phyloP scores from a whole-genome alignment of 2,888 invertebrate species.

The Cybosia mesomella region DNA sequence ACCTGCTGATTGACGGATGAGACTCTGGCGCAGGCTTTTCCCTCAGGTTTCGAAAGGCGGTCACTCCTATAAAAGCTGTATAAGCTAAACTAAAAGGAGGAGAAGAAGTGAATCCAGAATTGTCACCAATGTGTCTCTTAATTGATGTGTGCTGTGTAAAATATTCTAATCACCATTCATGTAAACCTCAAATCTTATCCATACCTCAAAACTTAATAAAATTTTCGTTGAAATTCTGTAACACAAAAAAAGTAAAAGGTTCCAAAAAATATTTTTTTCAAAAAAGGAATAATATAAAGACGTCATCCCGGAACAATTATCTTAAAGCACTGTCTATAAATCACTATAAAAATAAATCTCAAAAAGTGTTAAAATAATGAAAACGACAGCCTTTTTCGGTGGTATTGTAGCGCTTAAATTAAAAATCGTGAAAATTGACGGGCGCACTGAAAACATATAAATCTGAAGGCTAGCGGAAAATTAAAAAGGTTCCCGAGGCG shows the following conservation, averaged over 20 bases:
- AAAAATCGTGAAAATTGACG: conserved; percentile 82
- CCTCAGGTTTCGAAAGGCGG: no score
- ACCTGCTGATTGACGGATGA: no score
- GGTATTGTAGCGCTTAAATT: conserved; percentile 78
- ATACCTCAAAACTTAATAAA: neutral
- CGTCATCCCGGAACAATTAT: conserved; percentile 50
- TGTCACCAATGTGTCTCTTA: no score
- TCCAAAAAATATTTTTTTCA: conserved; percentile 14
- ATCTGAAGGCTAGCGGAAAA: conserved; percentile 84
- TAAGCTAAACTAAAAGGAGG: no score
- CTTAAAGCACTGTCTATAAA: conserved; percentile 51
- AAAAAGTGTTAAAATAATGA: conserved; percentile 65
- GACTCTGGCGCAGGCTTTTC: no score
- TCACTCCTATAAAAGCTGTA: no score
- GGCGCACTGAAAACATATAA: conserved; percentile 80
- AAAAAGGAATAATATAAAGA: conserved; percentile 28
- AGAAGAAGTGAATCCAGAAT: no score
- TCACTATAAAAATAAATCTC: conserved; percentile 54
- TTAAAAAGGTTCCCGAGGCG: conserved; percentile 80
- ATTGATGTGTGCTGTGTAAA: no score
- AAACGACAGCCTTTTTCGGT: conserved; percentile 69
- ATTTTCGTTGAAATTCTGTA: no score
- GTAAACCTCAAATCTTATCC: no score
- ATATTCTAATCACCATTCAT: neutral
- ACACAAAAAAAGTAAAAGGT: neutral